Base-by-base conservation (phyloP, 2,113 vertebrate genomes). In the Piprites chloris region DNA sequence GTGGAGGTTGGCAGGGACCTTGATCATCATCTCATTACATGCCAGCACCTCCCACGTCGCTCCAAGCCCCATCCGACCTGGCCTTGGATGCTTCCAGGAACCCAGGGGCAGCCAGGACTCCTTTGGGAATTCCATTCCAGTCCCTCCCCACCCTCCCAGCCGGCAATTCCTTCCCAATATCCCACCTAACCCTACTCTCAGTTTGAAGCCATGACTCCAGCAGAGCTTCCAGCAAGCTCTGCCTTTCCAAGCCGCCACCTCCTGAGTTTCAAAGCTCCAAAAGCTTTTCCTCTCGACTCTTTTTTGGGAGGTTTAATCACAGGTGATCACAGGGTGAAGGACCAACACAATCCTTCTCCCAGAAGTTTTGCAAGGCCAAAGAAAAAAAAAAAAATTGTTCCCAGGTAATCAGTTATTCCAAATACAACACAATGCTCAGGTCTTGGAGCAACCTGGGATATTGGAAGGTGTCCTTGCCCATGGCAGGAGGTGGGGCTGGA, bases 231-330 rank as follows among this genome's bases (percentile, higher is more conserved):
- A 7, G 24, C 13, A 2, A 55, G 28, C 5, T 52, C 83, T n/a
- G 42, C 32, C 16, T 41, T 49, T 41, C 14, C 6, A 67, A 67
- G 75, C 13, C 53, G 14, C 41, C 6, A 1, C 6, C 3, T 18
- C 20, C 39, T 1, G 0, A 44, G 4, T 4, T 50, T 24, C 47
- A 24, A 24, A 58, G 14, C 11, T 14, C 16, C 37, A n/a, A 0
- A 21, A 35, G 5, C 11, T 74, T 33, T 0, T 13, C n/a, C n/a
- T 39, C 47, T 24, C 32, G 4, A 0, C 44, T 28, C 44, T 67
- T 52, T 67, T 17, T 33, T 39, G 39, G 37, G 16, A 52, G 28
- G 2, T 11, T 77, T 12, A 32, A 11, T 49, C 23, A 37, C 30
- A 28, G 72, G 2, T 4, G 23, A 44, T 32, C 8, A 9, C 16